phyloP scores from a whole-genome alignment of 2,113 vertebrate species.

The Osmerus eperlanus region DNA sequence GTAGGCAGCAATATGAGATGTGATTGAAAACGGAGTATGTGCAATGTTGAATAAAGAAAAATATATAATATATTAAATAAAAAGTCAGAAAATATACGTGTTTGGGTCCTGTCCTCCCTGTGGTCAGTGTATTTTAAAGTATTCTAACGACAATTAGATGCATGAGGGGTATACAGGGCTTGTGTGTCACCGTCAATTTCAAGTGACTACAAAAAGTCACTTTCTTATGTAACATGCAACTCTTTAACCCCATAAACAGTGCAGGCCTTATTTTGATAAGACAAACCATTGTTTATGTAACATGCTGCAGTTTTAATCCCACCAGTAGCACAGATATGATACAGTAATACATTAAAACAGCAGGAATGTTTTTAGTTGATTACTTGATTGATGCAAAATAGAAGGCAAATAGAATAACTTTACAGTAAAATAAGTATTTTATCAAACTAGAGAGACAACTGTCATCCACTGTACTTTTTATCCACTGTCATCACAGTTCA shows the following conservation, averaged over 20 bases:
- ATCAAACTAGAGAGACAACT: neutral
- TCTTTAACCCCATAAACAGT: neutral
- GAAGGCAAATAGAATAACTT: too few species aligned
- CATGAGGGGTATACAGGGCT: neutral
- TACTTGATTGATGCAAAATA: too few species aligned
- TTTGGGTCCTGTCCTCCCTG: slow-evolving; percentile 17
- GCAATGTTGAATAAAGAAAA: slow-evolving; percentile 79
- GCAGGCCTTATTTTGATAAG: neutral
- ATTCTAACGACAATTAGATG: neutral
- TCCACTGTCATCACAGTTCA: neutral
- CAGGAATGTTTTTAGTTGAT: too few species aligned
- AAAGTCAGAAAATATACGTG: slow-evolving; percentile 60
- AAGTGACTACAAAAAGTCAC: neutral
- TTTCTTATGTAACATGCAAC: neutral
- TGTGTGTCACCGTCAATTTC: neutral
- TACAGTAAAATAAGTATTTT: too few species aligned
- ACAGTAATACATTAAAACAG: too few species aligned
- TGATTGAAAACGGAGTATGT: slow-evolving; percentile 80
- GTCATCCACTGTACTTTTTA: neutral
- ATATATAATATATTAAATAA: slow-evolving; percentile 79
- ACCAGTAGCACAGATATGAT: too few species aligned
- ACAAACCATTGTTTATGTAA: too few species aligned
- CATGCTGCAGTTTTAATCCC: too few species aligned
- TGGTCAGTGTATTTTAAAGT: neutral
- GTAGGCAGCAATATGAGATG: slow-evolving; percentile 82